Conservation (phyloP, 2,797 vertebrate species). For the Clarias laeviceps region DNA sequence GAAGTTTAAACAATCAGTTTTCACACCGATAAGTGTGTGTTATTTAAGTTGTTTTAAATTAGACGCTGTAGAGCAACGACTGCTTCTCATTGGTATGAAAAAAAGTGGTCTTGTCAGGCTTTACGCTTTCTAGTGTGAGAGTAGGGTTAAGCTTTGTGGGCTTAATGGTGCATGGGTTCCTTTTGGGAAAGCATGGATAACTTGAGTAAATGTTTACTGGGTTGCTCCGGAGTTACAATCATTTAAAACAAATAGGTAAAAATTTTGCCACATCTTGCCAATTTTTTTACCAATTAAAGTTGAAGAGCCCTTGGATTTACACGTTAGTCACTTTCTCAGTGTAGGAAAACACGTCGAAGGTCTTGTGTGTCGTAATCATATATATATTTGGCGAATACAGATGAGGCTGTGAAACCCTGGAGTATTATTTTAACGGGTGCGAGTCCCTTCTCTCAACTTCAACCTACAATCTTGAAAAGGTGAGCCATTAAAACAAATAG, state of each 20-base stretch:
- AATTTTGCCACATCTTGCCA: background rate
- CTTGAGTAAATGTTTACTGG: background rate
- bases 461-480: conserved; percentile 18
- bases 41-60: background rate
- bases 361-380: background rate
- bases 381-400: background rate
- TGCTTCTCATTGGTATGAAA: background rate
- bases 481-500: conserved; percentile 5
- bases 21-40: background rate
- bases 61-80: background rate
- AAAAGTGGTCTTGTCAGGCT: background rate
- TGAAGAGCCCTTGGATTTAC: background rate
- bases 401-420: background rate
- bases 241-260: background rate
- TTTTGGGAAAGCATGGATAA: background rate
- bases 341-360: background rate
- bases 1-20: background rate
- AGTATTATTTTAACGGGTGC: conserved; percentile 17
- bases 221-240: background rate
- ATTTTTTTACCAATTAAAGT: background rate
- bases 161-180: background rate
- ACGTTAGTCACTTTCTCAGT: background rate
- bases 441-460: background rate
- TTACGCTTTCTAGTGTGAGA: background rate
- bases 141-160: background rate